Percentiles rank a stretch among this genome's conserved stretches.
Evolutionary conservation across 2,888 invertebrate species (phyloP).

Genomic region (Ernsta delagoae): DNA sequence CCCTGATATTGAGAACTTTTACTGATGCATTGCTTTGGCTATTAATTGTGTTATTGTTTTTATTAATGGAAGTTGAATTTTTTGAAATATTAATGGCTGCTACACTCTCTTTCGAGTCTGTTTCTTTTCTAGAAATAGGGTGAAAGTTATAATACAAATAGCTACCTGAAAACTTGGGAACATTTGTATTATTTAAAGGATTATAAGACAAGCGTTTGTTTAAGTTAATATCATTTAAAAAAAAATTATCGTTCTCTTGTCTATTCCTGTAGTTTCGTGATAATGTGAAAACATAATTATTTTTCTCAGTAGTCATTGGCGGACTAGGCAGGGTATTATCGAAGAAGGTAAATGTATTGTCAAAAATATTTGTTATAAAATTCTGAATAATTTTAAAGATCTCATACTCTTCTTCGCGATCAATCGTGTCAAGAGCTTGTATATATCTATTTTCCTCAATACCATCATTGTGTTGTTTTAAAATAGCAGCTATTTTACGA

Average conservation of each 20-base stretch:
- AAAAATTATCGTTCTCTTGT: conserved; percentile 6
- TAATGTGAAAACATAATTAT: conserved; percentile 1
- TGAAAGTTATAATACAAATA: background rate
- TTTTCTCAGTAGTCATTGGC: conserved; percentile 5
- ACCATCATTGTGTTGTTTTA: conserved; percentile 71
- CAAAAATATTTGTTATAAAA: conserved; percentile 57
- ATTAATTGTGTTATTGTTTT: background rate
- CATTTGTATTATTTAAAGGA: background rate
- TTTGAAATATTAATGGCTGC: background rate
- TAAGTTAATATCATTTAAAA: background rate
- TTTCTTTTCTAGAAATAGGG: background rate
- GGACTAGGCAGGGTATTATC: conserved; percentile 41
- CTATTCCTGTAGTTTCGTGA: conserved; percentile 27
- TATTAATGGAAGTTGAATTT: background rate
- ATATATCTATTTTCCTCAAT: conserved; percentile 60
- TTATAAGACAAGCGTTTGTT: background rate
- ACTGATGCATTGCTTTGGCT: background rate
- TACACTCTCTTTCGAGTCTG: background rate
- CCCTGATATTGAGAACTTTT: background rate
- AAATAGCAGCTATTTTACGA: conserved; percentile 56
- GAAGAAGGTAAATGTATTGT: conserved; percentile 59
- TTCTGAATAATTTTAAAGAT: conserved; percentile 55
- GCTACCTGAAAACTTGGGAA: background rate
- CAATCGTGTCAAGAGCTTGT: conserved; percentile 56
- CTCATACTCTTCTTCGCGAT: conserved; percentile 60